A percentile compares a stretch with the other conserved stretches of the same genome.
Conservation (phyloP, 2,113 vertebrate species). For the Illadopsis cleaveri region DNA sequence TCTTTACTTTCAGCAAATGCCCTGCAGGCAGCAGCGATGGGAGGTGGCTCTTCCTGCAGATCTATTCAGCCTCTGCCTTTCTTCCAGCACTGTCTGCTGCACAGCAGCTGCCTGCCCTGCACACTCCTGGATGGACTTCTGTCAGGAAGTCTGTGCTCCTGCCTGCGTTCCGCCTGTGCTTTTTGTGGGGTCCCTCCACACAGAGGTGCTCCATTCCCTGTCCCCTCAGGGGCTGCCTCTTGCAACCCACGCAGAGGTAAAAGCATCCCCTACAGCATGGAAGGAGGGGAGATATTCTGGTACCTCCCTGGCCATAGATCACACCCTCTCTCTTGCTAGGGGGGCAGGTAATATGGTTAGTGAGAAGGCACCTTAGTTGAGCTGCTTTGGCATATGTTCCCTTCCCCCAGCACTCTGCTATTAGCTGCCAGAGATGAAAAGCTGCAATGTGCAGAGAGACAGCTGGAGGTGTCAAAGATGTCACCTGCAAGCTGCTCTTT, state of each 20-base stretch:
- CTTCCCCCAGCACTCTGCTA: neutral
- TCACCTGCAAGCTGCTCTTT: constrained; percentile 15
- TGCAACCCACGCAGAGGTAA: neutral
- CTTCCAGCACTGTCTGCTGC: fast-evolving
- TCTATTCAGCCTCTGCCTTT: neutral
- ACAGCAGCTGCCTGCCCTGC: neutral
- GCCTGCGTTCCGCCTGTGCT: neutral
- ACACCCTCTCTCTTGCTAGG: neutral
- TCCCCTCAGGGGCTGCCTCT: neutral
- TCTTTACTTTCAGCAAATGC: neutral
- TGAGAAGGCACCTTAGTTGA: neutral
- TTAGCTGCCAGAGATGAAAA: constrained; percentile 35
- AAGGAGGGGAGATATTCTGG: neutral
- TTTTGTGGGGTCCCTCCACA: neutral
- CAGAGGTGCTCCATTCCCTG: neutral
- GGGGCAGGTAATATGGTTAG: neutral
- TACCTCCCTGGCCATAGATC: fast-evolving
- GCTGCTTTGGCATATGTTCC: neutral
- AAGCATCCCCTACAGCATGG: neutral
- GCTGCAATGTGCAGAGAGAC: neutral
- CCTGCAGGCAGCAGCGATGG: neutral
- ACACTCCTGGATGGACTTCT: neutral
- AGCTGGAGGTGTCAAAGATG: constrained; percentile 26
- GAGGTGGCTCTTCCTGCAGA: neutral
- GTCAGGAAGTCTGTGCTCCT: neutral